These are phyloP conservation scores for Piscicola geometra DNA, from an alignment of 2,888 invertebrate genomes.

Conservation along the genomic window DNA sequence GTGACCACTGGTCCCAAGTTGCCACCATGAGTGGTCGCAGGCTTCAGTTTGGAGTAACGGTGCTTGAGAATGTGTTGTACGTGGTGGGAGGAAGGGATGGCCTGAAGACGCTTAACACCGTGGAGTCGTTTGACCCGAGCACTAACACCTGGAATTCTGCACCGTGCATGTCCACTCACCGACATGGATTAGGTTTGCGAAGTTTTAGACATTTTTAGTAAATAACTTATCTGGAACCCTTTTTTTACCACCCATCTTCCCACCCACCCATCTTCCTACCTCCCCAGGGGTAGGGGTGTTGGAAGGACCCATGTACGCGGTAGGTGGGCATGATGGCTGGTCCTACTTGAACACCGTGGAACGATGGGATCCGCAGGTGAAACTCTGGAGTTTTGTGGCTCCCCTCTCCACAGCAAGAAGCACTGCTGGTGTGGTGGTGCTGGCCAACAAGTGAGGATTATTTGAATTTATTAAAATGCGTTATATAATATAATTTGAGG, in stretches of 20 bases:
- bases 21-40: constrained; percentile 74
- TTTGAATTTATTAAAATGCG: background rate
- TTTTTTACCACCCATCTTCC: background rate
- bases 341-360: constrained; percentile 89
- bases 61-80: constrained; percentile 67
- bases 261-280: background rate
- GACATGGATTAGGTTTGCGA: constrained; percentile 62
- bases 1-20: constrained; percentile 72
- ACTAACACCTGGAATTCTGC: constrained; percentile 72
- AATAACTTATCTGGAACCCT: no score
- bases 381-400: constrained; percentile 82
- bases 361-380: constrained; percentile 80
- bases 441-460: constrained; percentile 66
- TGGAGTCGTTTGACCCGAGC: constrained; percentile 55
- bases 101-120: constrained; percentile 70
- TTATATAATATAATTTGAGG: no score
- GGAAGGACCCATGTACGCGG: constrained; percentile 81
- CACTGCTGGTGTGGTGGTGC: constrained; percentile 82
- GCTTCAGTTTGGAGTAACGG: constrained; percentile 84
- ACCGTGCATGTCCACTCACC: constrained; percentile 82
- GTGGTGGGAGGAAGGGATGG: constrained; percentile 89
- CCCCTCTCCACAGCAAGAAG: constrained; percentile 83
- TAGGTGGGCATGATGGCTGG: constrained; percentile 93
- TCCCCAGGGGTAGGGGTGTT: constrained; percentile 63
- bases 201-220: no score